Evolutionary conservation across 2,888 invertebrate genomes (phyloP).

Genomic region (Phyto melanocephala): DNA sequence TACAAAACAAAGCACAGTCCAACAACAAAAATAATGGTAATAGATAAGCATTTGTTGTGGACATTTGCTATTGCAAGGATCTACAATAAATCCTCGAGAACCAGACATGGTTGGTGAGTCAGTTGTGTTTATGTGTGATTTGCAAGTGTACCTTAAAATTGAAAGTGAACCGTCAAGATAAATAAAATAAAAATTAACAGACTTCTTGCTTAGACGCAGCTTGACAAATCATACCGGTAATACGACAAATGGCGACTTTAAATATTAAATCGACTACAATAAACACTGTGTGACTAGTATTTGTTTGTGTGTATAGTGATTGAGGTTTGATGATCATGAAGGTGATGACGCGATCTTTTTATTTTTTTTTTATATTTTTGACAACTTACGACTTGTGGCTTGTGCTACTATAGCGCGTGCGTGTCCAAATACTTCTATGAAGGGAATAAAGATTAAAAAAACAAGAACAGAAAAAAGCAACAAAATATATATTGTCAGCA

Average conservation of each 20-base stretch:
- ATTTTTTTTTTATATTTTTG: conserved; percentile 14
- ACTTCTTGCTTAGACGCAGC: conserved; percentile 23
- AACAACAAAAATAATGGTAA: conserved; percentile 16
- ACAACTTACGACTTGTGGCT: conserved; percentile 59
- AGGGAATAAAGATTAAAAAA: background rate
- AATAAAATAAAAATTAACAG: conserved; percentile 7
- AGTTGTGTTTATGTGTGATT: conserved; percentile 18
- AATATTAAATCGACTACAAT: conserved; percentile 7
- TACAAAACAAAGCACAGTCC: background rate
- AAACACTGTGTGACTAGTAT: background rate
- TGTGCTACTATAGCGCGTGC: conserved; percentile 58
- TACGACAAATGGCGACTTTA: conserved; percentile 46
- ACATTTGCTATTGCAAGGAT: conserved; percentile 32
- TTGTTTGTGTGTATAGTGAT: conserved; percentile 24
- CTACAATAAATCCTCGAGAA: conserved; percentile 32
- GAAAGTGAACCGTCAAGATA: conserved; percentile 55
- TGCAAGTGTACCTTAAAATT: conserved; percentile 42
- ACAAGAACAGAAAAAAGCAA: background rate
- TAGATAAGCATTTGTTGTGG: conserved; percentile 16
- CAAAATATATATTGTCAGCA: conserved; percentile 20
- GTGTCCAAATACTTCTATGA: conserved; percentile 46
- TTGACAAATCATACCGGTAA: conserved; percentile 57
- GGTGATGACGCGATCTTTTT: conserved; percentile 40
- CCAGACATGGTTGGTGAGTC: conserved; percentile 3
- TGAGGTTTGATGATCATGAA: conserved; percentile 42